These are phyloP conservation scores for Xestobium rufovillosum DNA, from an alignment of 2,888 invertebrate species.

Conservation along the genomic window DNA sequence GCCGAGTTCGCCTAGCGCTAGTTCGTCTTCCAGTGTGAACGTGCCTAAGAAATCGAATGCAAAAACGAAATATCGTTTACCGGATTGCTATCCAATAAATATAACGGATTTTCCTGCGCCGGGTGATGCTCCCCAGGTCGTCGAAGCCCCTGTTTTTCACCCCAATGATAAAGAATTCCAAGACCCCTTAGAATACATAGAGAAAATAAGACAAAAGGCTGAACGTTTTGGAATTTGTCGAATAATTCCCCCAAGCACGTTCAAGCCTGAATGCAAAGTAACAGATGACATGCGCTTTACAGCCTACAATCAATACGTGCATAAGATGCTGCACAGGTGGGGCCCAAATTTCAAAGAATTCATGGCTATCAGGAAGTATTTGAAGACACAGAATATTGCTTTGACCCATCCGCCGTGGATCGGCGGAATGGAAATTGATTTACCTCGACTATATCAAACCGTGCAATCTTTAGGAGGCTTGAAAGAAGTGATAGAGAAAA, in stretches of 20 bases:
- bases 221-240: constrained; percentile 80
- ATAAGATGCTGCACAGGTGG: constrained; percentile 82
- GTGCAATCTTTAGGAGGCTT: constrained; percentile 82
- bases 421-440: constrained; percentile 85
- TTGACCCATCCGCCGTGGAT: constrained; percentile 73
- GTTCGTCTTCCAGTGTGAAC: constrained; percentile 41
- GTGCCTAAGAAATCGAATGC: constrained; percentile 33
- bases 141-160: constrained; percentile 71
- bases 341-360: constrained; percentile 80
- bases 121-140: constrained; percentile 47
- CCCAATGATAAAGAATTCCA: constrained; percentile 78
- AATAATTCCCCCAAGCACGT: constrained; percentile 74
- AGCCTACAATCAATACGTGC: constrained; percentile 83
- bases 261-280: constrained; percentile 74
- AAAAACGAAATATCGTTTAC: constrained; percentile 29
- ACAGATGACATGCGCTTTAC: constrained; percentile 81
- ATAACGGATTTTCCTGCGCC: constrained; percentile 44
- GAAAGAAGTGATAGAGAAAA: constrained; percentile 78
- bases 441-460: constrained; percentile 76
- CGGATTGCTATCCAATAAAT: constrained; percentile 36
- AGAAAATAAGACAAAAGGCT: constrained; percentile 66
- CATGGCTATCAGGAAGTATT: constrained; percentile 74
- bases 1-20: constrained; percentile 42
- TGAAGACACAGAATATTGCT: constrained; percentile 67
- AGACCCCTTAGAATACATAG: constrained; percentile 80